Conservation (phyloP, 2,113 vertebrate species). For the Plectropomus leopardus region DNA sequence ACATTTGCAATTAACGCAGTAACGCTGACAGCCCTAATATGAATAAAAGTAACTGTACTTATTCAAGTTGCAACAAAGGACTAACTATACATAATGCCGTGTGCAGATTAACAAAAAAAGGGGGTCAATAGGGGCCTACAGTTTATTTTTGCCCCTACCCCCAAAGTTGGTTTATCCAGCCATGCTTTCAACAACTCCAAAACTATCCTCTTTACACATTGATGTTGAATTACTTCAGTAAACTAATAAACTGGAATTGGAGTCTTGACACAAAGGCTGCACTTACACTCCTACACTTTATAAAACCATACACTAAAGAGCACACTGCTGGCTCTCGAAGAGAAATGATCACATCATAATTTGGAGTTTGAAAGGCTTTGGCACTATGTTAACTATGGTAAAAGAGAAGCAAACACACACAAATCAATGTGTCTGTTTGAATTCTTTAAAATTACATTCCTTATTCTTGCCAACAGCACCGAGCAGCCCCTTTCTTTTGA, state of each 20-base stretch:
- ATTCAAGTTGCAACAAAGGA: background rate
- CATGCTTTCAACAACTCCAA: background rate
- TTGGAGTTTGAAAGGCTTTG: background rate
- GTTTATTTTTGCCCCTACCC: too few species aligned
- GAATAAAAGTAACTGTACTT: too few species aligned
- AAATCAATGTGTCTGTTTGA: slow-evolving; percentile 12
- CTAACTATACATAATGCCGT: background rate
- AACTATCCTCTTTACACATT: background rate
- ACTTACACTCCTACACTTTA: background rate
- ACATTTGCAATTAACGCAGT: too few species aligned
- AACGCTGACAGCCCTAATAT: too few species aligned
- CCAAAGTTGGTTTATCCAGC: too few species aligned
- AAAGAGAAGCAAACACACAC: background rate
- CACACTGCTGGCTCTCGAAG: background rate
- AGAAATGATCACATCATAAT: background rate
- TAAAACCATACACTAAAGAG: background rate
- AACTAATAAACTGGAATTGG: background rate
- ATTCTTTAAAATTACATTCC: background rate
- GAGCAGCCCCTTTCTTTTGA: background rate
- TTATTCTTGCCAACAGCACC: background rate
- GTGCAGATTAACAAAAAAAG: too few species aligned
- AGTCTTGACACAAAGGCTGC: background rate
- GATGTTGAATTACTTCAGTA: background rate
- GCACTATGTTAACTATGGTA: background rate
- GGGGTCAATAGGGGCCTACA: too few species aligned